A percentile compares a stretch with the other conserved stretches of the same genome.
phyloP scores from a whole-genome alignment of 2,888 invertebrate species.

The Meteorus cinctellus region DNA sequence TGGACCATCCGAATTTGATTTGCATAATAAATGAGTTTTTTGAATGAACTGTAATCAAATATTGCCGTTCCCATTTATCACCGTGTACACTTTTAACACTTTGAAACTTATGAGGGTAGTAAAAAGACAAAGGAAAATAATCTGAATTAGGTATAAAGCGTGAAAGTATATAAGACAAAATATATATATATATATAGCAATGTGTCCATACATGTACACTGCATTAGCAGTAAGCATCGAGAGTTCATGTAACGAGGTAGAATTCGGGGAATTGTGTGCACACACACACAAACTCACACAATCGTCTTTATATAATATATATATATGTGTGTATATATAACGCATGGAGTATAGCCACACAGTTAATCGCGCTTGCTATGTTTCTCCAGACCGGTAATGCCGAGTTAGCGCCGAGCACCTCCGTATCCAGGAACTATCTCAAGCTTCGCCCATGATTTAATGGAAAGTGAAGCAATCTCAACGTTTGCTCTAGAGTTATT shows the following conservation, averaged over 20 bases:
- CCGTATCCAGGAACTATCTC: conserved; percentile 52
- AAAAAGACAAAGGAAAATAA: neutral
- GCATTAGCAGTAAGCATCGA: conserved; percentile 6
- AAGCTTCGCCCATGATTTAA: conserved; percentile 56
- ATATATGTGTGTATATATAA: neutral
- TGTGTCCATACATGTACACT: neutral
- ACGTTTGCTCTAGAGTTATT: conserved; percentile 53
- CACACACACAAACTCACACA: neutral
- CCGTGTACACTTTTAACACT: neutral
- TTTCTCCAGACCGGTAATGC: conserved; percentile 52
- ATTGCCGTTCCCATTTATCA: neutral
- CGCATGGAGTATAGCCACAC: neutral
- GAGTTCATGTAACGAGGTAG: conserved; percentile 31
- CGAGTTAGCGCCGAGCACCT: conserved; percentile 51
- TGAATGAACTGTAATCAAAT: neutral
- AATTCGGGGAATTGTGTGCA: conserved; percentile 29
- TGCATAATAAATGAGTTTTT: no score
- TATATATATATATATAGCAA: neutral
- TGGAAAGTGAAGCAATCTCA: conserved; percentile 64
- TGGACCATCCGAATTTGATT: no score
- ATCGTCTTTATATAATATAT: neutral
- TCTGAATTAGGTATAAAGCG: neutral
- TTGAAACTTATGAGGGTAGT: neutral
- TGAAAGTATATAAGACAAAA: neutral
- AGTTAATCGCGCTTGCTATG: conserved; percentile 63